A percentile compares a stretch with the other conserved stretches of the same genome.
These are phyloP conservation scores for Ophioninae sp. DNA, from an alignment of 2,888 invertebrate genomes.

Conservation along the genomic window DNA sequence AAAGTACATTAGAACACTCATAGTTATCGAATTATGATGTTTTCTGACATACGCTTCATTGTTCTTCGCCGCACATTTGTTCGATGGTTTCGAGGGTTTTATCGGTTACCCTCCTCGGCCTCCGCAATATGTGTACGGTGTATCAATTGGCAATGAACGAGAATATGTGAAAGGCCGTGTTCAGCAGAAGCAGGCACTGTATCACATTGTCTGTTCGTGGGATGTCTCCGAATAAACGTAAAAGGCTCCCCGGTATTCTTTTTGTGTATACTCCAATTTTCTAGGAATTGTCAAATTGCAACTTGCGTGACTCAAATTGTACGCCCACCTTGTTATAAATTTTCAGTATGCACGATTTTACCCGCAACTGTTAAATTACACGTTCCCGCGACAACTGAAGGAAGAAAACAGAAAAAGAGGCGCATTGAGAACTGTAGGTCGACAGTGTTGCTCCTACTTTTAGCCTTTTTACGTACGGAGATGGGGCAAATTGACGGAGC, in stretches of 20 bases:
- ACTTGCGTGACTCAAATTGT: slow-evolving; percentile 12
- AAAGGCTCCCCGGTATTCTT: neutral
- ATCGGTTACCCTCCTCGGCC: neutral
- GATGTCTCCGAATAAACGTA: slow-evolving; percentile 7
- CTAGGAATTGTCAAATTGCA: neutral
- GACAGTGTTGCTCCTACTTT: neutral
- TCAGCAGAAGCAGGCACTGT: neutral
- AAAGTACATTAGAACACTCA: neutral
- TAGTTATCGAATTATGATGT: neutral
- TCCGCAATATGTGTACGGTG: neutral
- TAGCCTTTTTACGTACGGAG: neutral
- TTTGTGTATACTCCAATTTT: neutral
- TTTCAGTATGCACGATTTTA: slow-evolving; percentile 18
- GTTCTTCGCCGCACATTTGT: too few species aligned
- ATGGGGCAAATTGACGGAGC: neutral
- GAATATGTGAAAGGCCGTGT: neutral
- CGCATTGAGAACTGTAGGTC: slow-evolving; percentile 1
- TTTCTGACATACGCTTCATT: neutral
- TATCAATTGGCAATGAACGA: neutral
- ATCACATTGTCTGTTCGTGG: slow-evolving; percentile 12
- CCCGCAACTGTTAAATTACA: slow-evolving; percentile 4
- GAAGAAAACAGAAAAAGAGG: neutral
- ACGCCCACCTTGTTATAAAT: neutral
- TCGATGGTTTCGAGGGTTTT: neutral
- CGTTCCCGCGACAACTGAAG: neutral